Evolutionary conservation across 2,113 vertebrate genomes (phyloP).

Genomic region (Rhodinocichla rosea): DNA sequence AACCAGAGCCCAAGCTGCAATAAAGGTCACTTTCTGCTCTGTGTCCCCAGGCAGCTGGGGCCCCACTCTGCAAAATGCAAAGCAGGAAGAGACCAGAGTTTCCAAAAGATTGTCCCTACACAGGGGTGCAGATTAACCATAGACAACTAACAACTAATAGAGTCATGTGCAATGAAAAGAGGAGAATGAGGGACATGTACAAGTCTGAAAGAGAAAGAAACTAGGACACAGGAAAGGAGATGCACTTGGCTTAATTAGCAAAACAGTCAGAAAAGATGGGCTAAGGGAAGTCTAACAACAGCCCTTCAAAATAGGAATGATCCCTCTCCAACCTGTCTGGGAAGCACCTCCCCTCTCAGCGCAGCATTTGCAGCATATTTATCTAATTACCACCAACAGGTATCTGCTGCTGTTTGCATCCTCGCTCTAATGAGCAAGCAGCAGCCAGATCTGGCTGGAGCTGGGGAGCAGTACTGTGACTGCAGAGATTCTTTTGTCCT

Average conservation of each 20-base stretch:
- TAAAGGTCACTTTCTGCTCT: background rate
- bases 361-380: background rate
- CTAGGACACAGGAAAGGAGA: background rate
- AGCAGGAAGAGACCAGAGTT: background rate
- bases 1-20: background rate
- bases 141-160: background rate
- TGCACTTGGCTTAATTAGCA: background rate
- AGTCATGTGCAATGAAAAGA: background rate
- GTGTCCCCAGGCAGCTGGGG: background rate
- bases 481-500: background rate
- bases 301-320: background rate
- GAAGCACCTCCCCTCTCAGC: background rate
- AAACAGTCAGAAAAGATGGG: background rate
- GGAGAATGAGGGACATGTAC: background rate
- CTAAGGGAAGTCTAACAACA: background rate
- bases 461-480: background rate
- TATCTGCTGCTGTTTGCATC: slow-evolving; percentile 31
- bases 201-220: background rate
- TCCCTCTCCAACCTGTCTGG: background rate
- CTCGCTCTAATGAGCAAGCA: background rate
- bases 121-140: background rate
- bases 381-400: slow-evolving; percentile 44
- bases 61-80: background rate
- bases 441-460: background rate
- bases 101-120: background rate